Base-by-base conservation (phyloP, 2,113 vertebrate species). In the Hipposideros armiger region DNA sequence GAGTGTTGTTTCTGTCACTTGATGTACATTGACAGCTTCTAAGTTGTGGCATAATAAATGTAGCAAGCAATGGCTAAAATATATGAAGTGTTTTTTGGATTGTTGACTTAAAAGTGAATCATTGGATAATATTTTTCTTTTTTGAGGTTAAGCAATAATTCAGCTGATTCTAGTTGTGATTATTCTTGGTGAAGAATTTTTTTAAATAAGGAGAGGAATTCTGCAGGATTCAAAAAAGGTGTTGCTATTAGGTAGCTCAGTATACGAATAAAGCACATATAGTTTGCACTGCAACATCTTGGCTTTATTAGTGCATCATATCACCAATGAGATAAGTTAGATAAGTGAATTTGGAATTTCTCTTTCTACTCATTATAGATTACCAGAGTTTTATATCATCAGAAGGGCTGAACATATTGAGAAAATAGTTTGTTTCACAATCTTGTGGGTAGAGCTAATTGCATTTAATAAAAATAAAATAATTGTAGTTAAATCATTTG, bases 381-480 rank as follows among this genome's bases (percentile, higher is more conserved):
- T 56, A 45, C 5, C 17, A 81, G 20, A 83, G 30, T 91, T 83
- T 16, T 40, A 13, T 28, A 70, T 85, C 30, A 89, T 28, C 42
- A 54, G 1, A 76, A 81, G 32, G 17, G 4, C 60, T 91, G 42
- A 76, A 36, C 7, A 67, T 47, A 47, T 74, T 90, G 22, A 92
- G 32, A 80, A 93, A 84, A 88, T 72, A 77, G 62, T 42, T 52
- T 52, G 17, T 62, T 77, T 76, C 28, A 89, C 28, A 83, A 58
- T 83, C 13, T 74, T 85, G 11, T 16, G 7, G 45, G 8, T 78
- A 56, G 32, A 66, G 11, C 76, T 40, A 42, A 77, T 77, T 78
- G 8, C 4, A 82, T 88, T 88, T 93, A 77, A 73, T 73, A 11
- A 72, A 83, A 95, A 47, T 93, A n/a, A 88, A 85, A 86, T 70